Percentiles rank a stretch among this genome's conserved stretches.
Conservation (phyloP, 1,140 invertebrate species). For the Panagrolaimus sp. region DNA sequence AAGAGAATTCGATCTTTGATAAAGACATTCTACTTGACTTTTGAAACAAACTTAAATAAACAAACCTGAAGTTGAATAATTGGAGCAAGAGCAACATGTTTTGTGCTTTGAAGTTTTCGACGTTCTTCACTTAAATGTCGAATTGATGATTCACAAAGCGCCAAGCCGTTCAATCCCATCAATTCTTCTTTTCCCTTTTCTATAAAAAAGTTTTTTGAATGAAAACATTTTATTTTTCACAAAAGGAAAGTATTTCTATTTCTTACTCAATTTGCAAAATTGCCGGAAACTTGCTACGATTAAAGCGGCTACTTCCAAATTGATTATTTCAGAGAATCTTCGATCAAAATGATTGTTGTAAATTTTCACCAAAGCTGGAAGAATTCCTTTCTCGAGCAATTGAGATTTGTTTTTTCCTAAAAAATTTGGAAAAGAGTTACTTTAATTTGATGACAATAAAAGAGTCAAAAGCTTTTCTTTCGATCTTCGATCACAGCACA, state of each 20-base stretch:
- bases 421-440: background rate
- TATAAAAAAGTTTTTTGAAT: conserved; percentile 18
- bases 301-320: conserved; percentile 32
- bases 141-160: conserved; percentile 37
- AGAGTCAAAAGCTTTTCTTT: background rate
- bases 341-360: conserved; percentile 35
- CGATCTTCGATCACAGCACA: background rate
- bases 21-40: conserved; percentile 16
- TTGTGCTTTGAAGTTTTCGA: conserved; percentile 8
- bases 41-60: background rate
- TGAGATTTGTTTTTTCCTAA: conserved; percentile 30
- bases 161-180: conserved; percentile 21
- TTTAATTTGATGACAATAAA: background rate
- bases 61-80: background rate
- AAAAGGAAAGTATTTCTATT: background rate
- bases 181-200: conserved; percentile 35
- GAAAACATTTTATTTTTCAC: too few species aligned
- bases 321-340: conserved; percentile 24
- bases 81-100: conserved; percentile 3
- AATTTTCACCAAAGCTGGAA: conserved; percentile 35
- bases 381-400: conserved; percentile 28
- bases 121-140: conserved; percentile 30
- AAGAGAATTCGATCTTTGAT: conserved; percentile 26
- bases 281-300: conserved; percentile 32
- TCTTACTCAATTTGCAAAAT: conserved; percentile 26